These are phyloP conservation scores for Rhinatrema bivittatum DNA, from an alignment of 2,797 vertebrate species.

Conservation along the genomic window DNA sequence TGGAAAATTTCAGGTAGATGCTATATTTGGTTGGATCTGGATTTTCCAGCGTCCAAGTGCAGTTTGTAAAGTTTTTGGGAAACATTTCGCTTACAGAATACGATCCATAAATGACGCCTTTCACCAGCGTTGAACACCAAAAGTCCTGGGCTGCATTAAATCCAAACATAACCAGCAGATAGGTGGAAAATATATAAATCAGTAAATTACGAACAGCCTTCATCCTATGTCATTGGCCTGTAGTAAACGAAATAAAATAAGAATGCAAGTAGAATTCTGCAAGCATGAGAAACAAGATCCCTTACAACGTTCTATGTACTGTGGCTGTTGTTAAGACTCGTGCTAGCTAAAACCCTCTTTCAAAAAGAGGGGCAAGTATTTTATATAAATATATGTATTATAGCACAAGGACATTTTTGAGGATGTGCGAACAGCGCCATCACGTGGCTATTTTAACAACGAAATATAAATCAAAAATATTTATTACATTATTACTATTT, in stretches of 20 bases:
- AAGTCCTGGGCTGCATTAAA: slow-evolving; percentile 99
- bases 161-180: slow-evolving; percentile 99
- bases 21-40: slow-evolving; percentile 99
- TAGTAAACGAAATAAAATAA: slow-evolving; percentile 71
- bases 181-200: slow-evolving; percentile 99
- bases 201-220: slow-evolving; percentile 99
- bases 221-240: slow-evolving; percentile 99
- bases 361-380: slow-evolving; percentile 58
- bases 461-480: slow-evolving; percentile 39
- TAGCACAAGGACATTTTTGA: slow-evolving; percentile 51
- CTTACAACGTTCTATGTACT: slow-evolving; percentile 58
- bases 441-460: slow-evolving; percentile 64
- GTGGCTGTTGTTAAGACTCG: slow-evolving; percentile 63
- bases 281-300: slow-evolving; percentile 50
- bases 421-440: slow-evolving; percentile 94
- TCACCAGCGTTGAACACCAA: slow-evolving; percentile 98
- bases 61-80: slow-evolving; percentile 99
- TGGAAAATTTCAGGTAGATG: slow-evolving; percentile 99
- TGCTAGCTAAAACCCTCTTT: slow-evolving; percentile 49
- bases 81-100: slow-evolving; percentile 99
- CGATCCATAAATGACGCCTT: slow-evolving; percentile 99
- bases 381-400: slow-evolving; percentile 40
- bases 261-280: slow-evolving; percentile 67
- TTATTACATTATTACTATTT: slow-evolving; percentile 55
- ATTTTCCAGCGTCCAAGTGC: slow-evolving; percentile 99